These are phyloP conservation scores for Gallinago media DNA, from an alignment of 2,113 vertebrate genomes.

Conservation along the genomic window DNA sequence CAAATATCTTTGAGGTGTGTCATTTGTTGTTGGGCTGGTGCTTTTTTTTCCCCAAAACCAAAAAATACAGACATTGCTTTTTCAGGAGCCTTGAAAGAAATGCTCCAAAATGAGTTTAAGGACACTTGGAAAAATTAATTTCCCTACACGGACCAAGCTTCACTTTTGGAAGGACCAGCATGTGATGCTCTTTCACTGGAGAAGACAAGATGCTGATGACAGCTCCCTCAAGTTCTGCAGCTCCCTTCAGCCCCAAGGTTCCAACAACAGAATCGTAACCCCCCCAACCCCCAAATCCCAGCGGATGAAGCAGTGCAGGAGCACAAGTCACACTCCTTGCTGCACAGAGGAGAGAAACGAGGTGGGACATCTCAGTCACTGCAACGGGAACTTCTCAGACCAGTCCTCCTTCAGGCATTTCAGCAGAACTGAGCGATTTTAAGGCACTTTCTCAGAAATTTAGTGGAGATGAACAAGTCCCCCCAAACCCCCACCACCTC, in stretches of 20 bases:
- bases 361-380: fast-evolving
- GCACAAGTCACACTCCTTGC: fast-evolving
- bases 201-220: fast-evolving
- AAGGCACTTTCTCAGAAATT: too few relatives aligned
- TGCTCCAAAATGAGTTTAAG: background rate
- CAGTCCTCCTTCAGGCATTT: fast-evolving
- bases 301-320: fast-evolving
- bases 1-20: background rate
- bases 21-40: background rate
- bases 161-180: too few relatives aligned
- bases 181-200: fast-evolving
- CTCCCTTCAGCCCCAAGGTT: background rate
- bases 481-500: too few relatives aligned
- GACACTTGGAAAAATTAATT: background rate
- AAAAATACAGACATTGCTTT: background rate
- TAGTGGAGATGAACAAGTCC: background rate
- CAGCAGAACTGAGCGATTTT: background rate
- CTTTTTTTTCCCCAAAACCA: fast-evolving
- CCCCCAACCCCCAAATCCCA: background rate
- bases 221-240: background rate
- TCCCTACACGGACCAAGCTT: background rate
- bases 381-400: background rate
- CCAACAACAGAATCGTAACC: background rate
- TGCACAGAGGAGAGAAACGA: fast-evolving
- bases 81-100: background rate